Evolutionary conservation across 2,113 vertebrate species (phyloP).

Genomic region (Saimiri boliviensis): DNA sequence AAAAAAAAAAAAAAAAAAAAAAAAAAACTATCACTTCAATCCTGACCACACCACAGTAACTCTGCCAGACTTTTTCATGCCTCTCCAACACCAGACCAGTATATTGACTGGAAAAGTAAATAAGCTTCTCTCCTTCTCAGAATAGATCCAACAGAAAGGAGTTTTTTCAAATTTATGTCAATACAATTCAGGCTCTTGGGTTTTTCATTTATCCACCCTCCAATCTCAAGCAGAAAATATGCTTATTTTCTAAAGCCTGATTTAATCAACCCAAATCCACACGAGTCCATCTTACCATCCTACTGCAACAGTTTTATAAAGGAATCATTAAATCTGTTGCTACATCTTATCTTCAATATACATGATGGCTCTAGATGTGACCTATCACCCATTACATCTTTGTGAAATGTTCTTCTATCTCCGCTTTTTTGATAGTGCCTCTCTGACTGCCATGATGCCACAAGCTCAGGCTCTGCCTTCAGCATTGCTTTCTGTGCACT

Average conservation of each 20-base stretch:
- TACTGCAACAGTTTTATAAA: not conserved
- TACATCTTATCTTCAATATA: not conserved
- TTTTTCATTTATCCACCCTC: not conserved
- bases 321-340: not conserved
- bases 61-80: not conserved
- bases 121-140: not conserved
- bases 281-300: not conserved
- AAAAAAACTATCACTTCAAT: not conserved
- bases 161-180: constrained; percentile 7
- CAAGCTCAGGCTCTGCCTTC: not conserved
- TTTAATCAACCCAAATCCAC: not conserved
- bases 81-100: not conserved
- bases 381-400: too few relatives aligned
- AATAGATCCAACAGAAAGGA: not conserved
- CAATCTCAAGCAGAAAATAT: not conserved
- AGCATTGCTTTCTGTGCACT: not conserved
- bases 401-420: not conserved
- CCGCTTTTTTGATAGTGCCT: not conserved
- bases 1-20: too few relatives aligned
- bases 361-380: not conserved
- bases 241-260: not conserved
- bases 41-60: not conserved
- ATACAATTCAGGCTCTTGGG: not conserved
- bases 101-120: not conserved
- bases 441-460: not conserved